Conservation (phyloP, 92 coral and sea anemone genomes). For the Micromussa lordhowensis region DNA sequence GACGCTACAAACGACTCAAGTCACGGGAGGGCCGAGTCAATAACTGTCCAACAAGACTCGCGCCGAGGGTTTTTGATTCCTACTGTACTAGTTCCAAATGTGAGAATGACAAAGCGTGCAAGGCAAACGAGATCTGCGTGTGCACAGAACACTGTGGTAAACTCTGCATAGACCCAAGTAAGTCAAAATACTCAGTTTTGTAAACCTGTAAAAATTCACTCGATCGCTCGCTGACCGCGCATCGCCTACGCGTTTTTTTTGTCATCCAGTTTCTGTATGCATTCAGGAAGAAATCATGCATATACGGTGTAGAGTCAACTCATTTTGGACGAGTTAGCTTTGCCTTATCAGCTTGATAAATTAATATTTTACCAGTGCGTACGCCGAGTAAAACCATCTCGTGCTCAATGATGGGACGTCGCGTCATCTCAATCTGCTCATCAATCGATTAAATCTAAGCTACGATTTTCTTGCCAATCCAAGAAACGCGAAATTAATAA, state of each 20-base stretch:
- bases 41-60: constrained; percentile 78
- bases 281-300: not conserved
- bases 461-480: constrained; percentile 10
- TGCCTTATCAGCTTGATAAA: constrained; percentile 1
- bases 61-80: constrained; percentile 45
- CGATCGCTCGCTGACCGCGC: not conserved
- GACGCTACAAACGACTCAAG: constrained; percentile 77
- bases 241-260: not conserved
- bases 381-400: constrained; percentile 23
- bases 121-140: constrained; percentile 72
- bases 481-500: constrained; percentile 39
- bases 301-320: not conserved
- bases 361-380: constrained; percentile 37
- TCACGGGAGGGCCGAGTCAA: constrained; percentile 81
- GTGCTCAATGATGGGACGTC: constrained; percentile 18
- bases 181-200: constrained; percentile 49
- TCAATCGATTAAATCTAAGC: constrained; percentile 31
- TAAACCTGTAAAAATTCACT: constrained; percentile 1
- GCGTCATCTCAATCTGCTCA: not conserved
- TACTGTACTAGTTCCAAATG: constrained; percentile 69
- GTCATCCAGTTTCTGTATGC: not conserved
- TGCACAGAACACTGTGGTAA: constrained; percentile 94
- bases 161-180: constrained; percentile 88
- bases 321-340: not conserved
- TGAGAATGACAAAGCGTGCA: constrained; percentile 83